Conservation (phyloP, 2,888 invertebrate genomes). For the Hoplodrina ambigua region DNA sequence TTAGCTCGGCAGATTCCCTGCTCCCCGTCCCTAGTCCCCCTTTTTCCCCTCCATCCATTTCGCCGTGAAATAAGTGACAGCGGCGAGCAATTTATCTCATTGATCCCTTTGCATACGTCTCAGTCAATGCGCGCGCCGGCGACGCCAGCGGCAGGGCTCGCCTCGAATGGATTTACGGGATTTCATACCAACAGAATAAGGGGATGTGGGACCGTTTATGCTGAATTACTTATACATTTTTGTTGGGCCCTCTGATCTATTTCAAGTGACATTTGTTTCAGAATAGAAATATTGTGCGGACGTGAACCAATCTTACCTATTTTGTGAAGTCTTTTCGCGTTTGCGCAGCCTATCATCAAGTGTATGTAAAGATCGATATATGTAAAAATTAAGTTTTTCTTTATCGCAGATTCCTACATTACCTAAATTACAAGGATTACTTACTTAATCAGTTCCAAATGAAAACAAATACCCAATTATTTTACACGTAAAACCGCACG, state of each 20-base stretch:
- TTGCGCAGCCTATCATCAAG: slow-evolving; percentile 6
- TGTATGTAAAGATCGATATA: background rate
- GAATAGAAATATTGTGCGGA: slow-evolving; percentile 64
- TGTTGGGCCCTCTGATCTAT: slow-evolving; percentile 71
- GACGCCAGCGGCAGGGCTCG: slow-evolving; percentile 62
- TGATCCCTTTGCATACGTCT: slow-evolving; percentile 88
- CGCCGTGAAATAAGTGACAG: slow-evolving; percentile 83
- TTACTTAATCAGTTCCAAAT: background rate
- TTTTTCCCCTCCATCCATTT: slow-evolving; percentile 70
- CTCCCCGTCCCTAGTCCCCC: slow-evolving; percentile 54
- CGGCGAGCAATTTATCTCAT: slow-evolving; percentile 85
- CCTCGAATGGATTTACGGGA: slow-evolving; percentile 80
- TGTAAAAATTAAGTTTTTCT: background rate
- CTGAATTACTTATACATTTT: slow-evolving; percentile 77
- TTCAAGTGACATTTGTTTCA: slow-evolving; percentile 67
- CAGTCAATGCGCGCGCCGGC: slow-evolving; percentile 81
- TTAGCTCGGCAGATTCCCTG: slow-evolving; percentile 71
- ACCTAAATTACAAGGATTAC: background rate
- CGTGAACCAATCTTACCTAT: slow-evolving; percentile 63
- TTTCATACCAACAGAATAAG: slow-evolving; percentile 74
- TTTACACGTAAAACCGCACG: slow-evolving; percentile 19
- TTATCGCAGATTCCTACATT: background rate
- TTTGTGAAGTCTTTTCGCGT: slow-evolving; percentile 46
- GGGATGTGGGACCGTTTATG: slow-evolving; percentile 75
- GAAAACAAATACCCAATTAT: slow-evolving; percentile 14